phyloP scores from a whole-genome alignment of 2,888 invertebrate genomes.

The Eupelmus urozonus region DNA sequence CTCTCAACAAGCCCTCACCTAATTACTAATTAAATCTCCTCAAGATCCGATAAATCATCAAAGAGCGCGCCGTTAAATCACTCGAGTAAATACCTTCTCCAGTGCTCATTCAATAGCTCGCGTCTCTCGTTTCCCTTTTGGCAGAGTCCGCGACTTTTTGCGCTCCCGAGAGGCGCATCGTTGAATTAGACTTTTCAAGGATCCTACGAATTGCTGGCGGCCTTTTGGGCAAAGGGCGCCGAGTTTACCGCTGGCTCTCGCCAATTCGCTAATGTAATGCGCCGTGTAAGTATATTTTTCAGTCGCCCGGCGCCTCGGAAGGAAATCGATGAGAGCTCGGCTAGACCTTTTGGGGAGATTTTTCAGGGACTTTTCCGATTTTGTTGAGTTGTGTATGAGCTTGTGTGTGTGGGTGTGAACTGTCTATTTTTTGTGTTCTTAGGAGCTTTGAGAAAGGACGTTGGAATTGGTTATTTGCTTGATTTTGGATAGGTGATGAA shows the following conservation, averaged over 20 bases:
- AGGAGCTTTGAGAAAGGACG: no score
- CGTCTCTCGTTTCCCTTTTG: constrained; percentile 12
- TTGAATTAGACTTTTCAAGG: constrained; percentile 31
- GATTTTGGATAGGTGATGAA: no score
- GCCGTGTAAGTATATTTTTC: constrained; percentile 4
- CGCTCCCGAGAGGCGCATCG: no score
- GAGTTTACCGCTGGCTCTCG: constrained; percentile 13
- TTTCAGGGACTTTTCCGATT: neutral
- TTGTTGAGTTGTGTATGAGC: neutral
- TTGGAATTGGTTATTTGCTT: no score
- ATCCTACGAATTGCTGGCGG: constrained; percentile 14
- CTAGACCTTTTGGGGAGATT: neutral
- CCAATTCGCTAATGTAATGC: constrained; percentile 53
- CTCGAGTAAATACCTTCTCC: no score
- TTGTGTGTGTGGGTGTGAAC: no score
- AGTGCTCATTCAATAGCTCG: constrained; percentile 7
- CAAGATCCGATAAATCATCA: no score
- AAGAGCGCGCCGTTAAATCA: no score
- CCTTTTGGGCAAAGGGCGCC: neutral
- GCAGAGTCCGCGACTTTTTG: neutral
- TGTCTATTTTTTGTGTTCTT: no score
- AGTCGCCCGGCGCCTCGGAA: neutral
- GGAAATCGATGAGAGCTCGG: constrained; percentile 12
- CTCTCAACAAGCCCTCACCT: no score
- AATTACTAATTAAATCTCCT: no score